These are phyloP conservation scores for Leptonema lineaticorne DNA, from an alignment of 1,140 invertebrate genomes.

Conservation along the genomic window DNA sequence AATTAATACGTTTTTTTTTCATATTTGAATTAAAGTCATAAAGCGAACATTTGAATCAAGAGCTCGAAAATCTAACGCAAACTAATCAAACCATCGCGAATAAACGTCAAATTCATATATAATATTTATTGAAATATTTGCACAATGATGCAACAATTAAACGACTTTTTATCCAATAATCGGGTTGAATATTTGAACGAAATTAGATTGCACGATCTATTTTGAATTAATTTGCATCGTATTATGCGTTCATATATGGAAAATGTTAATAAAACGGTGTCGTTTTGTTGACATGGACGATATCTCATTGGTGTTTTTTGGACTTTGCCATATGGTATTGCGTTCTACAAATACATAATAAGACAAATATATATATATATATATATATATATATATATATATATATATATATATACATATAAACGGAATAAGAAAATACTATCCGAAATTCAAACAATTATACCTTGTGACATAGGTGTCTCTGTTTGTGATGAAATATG, in stretches of 20 bases:
- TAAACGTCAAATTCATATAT: no score
- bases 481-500: neutral
- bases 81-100: no score
- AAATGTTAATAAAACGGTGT: neutral
- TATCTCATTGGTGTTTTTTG: conserved; percentile 11
- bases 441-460: neutral
- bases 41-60: no score
- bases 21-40: no score
- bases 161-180: no score
- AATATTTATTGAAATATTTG: no score
- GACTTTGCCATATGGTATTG: conserved; percentile 16
- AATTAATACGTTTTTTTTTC: no score
- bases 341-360: neutral
- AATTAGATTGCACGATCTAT: no score
- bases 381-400: neutral
- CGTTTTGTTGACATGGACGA: neutral
- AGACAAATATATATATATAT: neutral
- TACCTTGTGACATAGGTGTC: neutral
- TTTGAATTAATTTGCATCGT: neutral
- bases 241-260: neutral
- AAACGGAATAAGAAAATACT: neutral
- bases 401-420: neutral
- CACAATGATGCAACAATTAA: no score
- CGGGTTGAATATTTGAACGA: no score
- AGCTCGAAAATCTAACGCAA: no score